Evolutionary conservation across 35 echinoderm and acorn worm genomes (phyloP), one percentile per base, ranked within the genome.

Genomic region (Chiridota heheva): DNA sequence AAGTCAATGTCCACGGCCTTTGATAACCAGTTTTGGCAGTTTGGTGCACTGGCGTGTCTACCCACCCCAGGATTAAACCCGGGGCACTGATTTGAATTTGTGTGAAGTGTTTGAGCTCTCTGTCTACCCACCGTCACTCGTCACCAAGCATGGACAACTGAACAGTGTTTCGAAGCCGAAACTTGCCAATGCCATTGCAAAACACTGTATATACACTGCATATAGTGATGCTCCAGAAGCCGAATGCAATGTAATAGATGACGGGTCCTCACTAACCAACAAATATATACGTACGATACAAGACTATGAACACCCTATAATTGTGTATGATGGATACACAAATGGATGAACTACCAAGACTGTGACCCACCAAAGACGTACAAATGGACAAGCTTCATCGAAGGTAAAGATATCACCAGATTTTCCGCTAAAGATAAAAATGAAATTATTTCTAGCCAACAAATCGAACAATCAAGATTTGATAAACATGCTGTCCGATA

Each of bases 391-490:
- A n/a, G n/a, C n/a, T n/a, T n/a, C n/a, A n/a, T n/a, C n/a, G n/a
- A n/a, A n/a, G n/a, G n/a, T n/a, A n/a, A n/a, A n/a, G n/a, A n/a
- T n/a, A n/a, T n/a, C n/a, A n/a, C n/a, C 48, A 53, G 48, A 13
- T 53, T 53, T 53, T 53, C 48, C 22, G 10, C 10, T 53, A 53
- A 53, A 53, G 48, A 13, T 22, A 53, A 53, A 53, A 53, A 22
- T 13, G 10, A 18, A 80, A 2, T 15, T 17, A 13, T 80, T 80
- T 30, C 55, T 80, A 27, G 29, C 33, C 5, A 80, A 63, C 57
- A 62, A 55, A 25, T 27, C 17, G 32, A 80, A 80, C 58, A 42
- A 80, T 31, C 55, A 80, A 29, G 49, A 3, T 10, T 80, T 63
- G 16, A 80, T 80, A 30, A 43, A 60, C 18, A 7, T 80, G 6